Percentiles rank a stretch among this genome's conserved stretches.
These are phyloP conservation scores for Cichlasoma orientale DNA, from an alignment of 2,797 vertebrate species.

Conservation along the genomic window DNA sequence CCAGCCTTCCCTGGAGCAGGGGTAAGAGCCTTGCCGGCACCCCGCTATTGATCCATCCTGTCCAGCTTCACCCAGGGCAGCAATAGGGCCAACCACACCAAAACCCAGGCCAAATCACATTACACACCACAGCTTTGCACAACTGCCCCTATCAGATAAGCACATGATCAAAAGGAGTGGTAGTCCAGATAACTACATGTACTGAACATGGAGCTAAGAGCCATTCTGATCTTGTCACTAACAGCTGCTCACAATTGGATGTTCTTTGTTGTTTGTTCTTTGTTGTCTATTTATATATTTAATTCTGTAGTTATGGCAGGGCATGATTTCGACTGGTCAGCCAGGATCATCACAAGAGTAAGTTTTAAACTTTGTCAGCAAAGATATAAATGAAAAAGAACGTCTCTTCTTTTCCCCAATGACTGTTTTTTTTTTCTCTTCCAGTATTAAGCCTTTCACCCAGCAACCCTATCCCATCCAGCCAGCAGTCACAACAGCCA, in stretches of 20 bases:
- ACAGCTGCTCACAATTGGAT: slow-evolving; percentile 59
- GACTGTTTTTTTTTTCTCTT: slow-evolving; percentile 55
- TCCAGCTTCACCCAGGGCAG: slow-evolving; percentile 61
- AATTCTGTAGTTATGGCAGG: slow-evolving; percentile 94
- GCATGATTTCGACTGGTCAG: slow-evolving; percentile 96
- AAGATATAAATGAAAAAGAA: background rate
- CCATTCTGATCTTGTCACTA: slow-evolving; percentile 56
- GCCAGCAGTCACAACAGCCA: slow-evolving; percentile 92
- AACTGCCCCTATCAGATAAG: slow-evolving; percentile 80
- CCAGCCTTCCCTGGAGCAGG: slow-evolving; percentile 96
- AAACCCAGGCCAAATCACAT: slow-evolving; percentile 76
- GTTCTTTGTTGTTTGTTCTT: slow-evolving; percentile 59
- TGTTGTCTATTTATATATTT: slow-evolving; percentile 69
- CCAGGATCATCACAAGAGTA: slow-evolving; percentile 99
- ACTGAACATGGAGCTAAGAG: slow-evolving; percentile 49
- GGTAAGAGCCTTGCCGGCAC: slow-evolving; percentile 86
- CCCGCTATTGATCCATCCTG: slow-evolving; percentile 60
- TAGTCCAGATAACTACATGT: slow-evolving; percentile 75
- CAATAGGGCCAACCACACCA: slow-evolving; percentile 48
- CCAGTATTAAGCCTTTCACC: slow-evolving; percentile 97
- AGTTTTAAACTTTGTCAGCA: slow-evolving; percentile 70
- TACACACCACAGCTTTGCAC: slow-evolving; percentile 75
- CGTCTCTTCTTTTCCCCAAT: background rate
- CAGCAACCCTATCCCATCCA: slow-evolving; percentile 97
- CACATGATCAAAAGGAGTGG: slow-evolving; percentile 70